Percentiles rank a stretch among this genome's conserved stretches.
Evolutionary conservation across 1,140 invertebrate genomes (phyloP).

Genomic region (Solen grandis): DNA sequence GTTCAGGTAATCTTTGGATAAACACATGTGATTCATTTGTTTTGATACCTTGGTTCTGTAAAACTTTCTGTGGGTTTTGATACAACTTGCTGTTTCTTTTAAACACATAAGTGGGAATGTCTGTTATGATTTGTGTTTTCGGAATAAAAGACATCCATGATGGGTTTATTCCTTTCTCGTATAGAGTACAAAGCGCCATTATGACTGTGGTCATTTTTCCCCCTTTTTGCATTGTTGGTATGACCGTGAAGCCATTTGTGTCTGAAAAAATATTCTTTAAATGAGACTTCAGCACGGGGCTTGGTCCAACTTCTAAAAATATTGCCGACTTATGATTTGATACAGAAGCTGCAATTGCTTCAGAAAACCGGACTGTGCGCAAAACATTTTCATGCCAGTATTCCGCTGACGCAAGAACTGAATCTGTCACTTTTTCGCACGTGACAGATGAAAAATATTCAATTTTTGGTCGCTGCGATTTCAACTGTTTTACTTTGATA

Average conservation of each 20-base stretch:
- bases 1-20: not conserved
- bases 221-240: slow-evolving; percentile 45
- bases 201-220: slow-evolving; percentile 40
- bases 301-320: slow-evolving; percentile 60
- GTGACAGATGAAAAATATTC: slow-evolving; percentile 53
- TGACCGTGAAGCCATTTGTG: not conserved
- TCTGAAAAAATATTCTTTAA: slow-evolving; percentile 41
- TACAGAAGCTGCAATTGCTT: slow-evolving; percentile 32
- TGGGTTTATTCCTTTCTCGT: slow-evolving; percentile 49
- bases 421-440: slow-evolving; percentile 8
- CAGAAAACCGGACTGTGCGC: slow-evolving; percentile 44
- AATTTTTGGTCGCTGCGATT: not conserved
- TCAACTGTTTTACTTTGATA: slow-evolving; percentile 13
- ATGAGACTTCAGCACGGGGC: slow-evolving; percentile 47
- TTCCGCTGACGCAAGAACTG: not conserved
- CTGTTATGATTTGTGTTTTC: not conserved
- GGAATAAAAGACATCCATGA: slow-evolving; percentile 54
- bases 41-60: not conserved
- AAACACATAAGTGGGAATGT: slow-evolving; percentile 23
- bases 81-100: not conserved
- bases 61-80: not conserved
- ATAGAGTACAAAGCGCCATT: slow-evolving; percentile 35
- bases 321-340: slow-evolving; percentile 1
- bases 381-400: slow-evolving; percentile 59
- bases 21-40: not conserved